Percentiles rank a stretch among this genome's conserved stretches.
Conservation (phyloP, 1,140 invertebrate genomes). For the Dendroctonus ponderosae region DNA sequence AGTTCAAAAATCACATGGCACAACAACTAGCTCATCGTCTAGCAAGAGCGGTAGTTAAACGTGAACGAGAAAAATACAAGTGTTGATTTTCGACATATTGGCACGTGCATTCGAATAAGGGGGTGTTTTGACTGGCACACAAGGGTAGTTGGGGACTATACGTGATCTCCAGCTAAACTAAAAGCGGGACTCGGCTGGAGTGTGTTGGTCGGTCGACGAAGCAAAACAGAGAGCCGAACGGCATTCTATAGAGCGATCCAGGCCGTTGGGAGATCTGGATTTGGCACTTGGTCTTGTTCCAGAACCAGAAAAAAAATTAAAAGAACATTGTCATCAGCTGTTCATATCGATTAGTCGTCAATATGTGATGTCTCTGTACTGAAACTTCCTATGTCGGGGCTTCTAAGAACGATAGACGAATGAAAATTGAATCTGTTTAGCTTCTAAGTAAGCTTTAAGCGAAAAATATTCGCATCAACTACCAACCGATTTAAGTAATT, state of each 20-base stretch:
- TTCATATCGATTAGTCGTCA: too few relatives aligned
- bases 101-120: constrained; percentile 24
- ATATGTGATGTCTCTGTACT: too few relatives aligned
- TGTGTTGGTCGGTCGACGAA: constrained; percentile 22
- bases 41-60: neutral
- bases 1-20: constrained; percentile 18
- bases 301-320: too few relatives aligned
- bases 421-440: too few relatives aligned
- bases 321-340: too few relatives aligned
- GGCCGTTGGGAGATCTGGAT: constrained; percentile 1
- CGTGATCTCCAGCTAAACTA: constrained; percentile 22
- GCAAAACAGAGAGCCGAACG: constrained; percentile 31
- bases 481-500: too few relatives aligned
- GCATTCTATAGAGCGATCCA: constrained; percentile 21
- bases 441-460: too few relatives aligned
- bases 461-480: too few relatives aligned
- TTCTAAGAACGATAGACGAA: too few relatives aligned
- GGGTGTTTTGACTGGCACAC: constrained; percentile 27
- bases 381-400: too few relatives aligned
- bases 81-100: constrained; percentile 28
- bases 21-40: neutral
- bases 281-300: too few relatives aligned
- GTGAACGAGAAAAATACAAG: constrained; percentile 1
- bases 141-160: constrained; percentile 20
- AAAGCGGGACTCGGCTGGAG: constrained; percentile 22